Conservation (phyloP, 2,113 vertebrate species). For the Catharus bicknelli region DNA sequence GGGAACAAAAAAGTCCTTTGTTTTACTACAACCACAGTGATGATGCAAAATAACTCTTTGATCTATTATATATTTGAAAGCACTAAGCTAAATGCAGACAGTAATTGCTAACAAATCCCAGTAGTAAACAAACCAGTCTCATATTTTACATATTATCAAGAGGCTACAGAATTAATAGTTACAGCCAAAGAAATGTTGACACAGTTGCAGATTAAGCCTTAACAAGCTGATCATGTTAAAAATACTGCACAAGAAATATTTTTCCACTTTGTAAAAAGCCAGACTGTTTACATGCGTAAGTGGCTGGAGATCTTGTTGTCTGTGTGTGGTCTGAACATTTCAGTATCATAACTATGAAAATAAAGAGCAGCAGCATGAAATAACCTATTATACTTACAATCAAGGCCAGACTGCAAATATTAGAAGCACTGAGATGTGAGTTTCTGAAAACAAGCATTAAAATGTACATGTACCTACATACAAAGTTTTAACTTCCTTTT, state of each 20-base stretch:
- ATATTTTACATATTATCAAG: slow-evolving; percentile 74
- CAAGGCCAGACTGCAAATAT: slow-evolving; percentile 53
- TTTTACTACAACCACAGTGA: slow-evolving; percentile 59
- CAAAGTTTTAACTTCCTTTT: background rate
- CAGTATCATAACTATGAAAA: slow-evolving; percentile 79
- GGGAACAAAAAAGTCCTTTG: background rate
- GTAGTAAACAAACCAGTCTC: slow-evolving; percentile 75
- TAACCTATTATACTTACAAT: slow-evolving; percentile 70
- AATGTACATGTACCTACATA: background rate
- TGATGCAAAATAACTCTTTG: slow-evolving; percentile 67
- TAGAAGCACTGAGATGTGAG: slow-evolving; percentile 4
- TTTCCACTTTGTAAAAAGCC: slow-evolving; percentile 83
- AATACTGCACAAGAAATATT: slow-evolving; percentile 78
- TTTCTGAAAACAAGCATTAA: slow-evolving; percentile 24
- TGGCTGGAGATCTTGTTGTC: slow-evolving; percentile 80
- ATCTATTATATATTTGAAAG: slow-evolving; percentile 61
- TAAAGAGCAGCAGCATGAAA: slow-evolving; percentile 82
- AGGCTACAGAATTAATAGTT: slow-evolving; percentile 68
- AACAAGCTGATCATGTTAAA: slow-evolving; percentile 83
- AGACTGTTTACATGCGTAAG: slow-evolving; percentile 85
- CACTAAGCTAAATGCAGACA: slow-evolving; percentile 60
- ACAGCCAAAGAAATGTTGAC: slow-evolving; percentile 80
- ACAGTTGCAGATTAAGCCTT: slow-evolving; percentile 77
- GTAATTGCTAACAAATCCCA: slow-evolving; percentile 73
- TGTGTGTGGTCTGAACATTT: slow-evolving; percentile 86